Percentiles rank a stretch among this genome's conserved stretches.
phyloP scores from a whole-genome alignment of 2,113 vertebrate species.

The Acanthisitta chloris region DNA sequence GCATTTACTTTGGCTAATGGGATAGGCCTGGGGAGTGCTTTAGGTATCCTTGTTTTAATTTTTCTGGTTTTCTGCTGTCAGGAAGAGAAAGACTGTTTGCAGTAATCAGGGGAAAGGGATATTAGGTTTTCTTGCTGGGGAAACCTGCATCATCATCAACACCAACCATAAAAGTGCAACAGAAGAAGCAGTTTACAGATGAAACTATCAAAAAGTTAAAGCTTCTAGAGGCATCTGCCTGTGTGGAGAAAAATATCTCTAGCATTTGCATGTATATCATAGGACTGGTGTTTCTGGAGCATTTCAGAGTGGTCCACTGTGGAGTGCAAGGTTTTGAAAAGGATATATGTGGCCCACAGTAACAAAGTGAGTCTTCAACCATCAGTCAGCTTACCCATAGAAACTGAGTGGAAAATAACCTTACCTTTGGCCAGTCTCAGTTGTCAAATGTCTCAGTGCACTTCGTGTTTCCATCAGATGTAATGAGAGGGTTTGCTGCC shows the following conservation, averaged over 20 bases:
- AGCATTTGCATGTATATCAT: neutral
- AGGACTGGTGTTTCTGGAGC: neutral
- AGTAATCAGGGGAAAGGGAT: neutral
- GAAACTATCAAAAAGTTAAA: neutral
- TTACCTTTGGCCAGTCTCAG: neutral
- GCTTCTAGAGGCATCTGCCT: neutral
- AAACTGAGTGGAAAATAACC: neutral
- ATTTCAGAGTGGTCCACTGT: neutral
- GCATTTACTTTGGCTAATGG: neutral
- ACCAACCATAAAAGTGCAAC: neutral
- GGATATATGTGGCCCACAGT: accelerated
- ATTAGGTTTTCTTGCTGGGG: neutral
- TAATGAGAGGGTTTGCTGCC: accelerated
- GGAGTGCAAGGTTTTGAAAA: neutral
- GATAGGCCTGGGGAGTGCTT: neutral
- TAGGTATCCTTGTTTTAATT: neutral
- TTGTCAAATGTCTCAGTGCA: neutral
- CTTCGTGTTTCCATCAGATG: neutral
- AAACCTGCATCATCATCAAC: neutral
- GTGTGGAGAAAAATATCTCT: neutral
- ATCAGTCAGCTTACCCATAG: neutral
- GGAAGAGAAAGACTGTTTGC: neutral
- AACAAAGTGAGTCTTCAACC: neutral
- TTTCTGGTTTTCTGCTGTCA: neutral
- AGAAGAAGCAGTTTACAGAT: neutral